These are phyloP conservation scores for Rhinolophus ferrumequinum DNA, from an alignment of 2,113 vertebrate species.

Conservation along the genomic window DNA sequence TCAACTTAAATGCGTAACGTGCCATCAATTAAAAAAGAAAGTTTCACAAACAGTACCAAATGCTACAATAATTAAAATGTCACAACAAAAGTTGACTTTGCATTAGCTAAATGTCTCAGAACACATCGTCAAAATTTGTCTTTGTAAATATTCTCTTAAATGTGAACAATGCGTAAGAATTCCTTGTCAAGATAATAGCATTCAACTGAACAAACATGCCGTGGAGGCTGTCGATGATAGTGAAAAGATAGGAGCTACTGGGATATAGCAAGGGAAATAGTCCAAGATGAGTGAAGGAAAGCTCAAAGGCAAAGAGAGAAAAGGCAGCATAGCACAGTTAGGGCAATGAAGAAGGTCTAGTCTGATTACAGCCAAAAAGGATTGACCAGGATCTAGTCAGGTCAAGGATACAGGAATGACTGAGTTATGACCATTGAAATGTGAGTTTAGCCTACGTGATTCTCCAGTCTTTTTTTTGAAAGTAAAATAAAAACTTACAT, in stretches of 20 bases:
- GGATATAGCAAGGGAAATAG: not conserved
- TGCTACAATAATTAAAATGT: not conserved
- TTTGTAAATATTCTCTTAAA: not conserved
- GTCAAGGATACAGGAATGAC: not conserved
- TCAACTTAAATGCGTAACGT: not conserved
- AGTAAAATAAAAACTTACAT: too few species aligned
- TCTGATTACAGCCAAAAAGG: not conserved
- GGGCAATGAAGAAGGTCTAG: not conserved
- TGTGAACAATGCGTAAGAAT: not conserved
- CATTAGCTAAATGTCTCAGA: not conserved
- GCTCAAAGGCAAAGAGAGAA: not conserved
- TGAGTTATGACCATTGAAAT: not conserved
- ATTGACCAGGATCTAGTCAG: not conserved
- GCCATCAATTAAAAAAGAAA: not conserved
- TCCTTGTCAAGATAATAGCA: not conserved
- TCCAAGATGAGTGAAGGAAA: not conserved
- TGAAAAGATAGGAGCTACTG: not conserved
- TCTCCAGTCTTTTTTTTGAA: not conserved
- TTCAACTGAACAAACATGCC: not conserved
- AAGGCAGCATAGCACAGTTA: not conserved
- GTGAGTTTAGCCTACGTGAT: not conserved
- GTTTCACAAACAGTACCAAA: constrained; percentile 1
- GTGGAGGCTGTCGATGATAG: not conserved
- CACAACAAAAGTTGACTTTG: not conserved
- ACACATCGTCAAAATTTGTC: not conserved